Evolutionary conservation across 2,888 invertebrate species (phyloP).

Genomic region (Tetragonula carbonaria): DNA sequence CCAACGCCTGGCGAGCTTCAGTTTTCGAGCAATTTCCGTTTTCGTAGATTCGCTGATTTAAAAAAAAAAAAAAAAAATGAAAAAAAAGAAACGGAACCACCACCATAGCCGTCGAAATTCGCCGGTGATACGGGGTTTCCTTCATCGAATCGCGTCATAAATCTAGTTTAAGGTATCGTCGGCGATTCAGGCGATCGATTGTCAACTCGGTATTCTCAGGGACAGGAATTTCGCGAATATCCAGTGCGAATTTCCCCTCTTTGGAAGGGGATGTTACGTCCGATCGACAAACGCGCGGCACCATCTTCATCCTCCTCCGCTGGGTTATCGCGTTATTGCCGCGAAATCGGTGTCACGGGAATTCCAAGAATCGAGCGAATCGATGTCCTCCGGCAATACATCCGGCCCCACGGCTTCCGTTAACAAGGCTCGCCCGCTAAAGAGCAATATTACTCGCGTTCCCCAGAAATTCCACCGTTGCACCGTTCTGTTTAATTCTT

Average conservation of each 20-base stretch:
- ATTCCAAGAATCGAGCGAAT: slow-evolving; percentile 7
- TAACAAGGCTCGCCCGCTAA: not conserved
- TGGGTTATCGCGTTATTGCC: slow-evolving; percentile 4
- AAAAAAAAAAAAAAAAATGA: not conserved
- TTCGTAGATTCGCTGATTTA: not conserved
- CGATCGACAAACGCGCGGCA: not conserved
- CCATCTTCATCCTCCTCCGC: not conserved
- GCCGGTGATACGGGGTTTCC: not conserved
- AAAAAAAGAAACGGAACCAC: not conserved
- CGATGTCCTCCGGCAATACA: not conserved
- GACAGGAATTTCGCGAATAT: not conserved
- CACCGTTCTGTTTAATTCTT: no score
- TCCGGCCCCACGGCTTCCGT: not conserved
- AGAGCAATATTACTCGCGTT: not conserved
- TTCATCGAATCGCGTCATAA: slow-evolving; percentile 3
- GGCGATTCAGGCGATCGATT: slow-evolving; percentile 17
- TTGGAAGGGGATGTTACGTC: not conserved
- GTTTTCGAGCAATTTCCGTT: not conserved
- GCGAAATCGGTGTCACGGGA: slow-evolving; percentile 16
- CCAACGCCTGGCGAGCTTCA: not conserved
- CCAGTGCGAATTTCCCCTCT: not conserved
- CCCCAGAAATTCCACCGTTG: not conserved
- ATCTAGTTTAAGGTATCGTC: not conserved
- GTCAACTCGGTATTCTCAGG: not conserved
- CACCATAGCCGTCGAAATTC: not conserved